Conservation (phyloP, 2,888 invertebrate genomes). For the Dioctria rufipes region DNA sequence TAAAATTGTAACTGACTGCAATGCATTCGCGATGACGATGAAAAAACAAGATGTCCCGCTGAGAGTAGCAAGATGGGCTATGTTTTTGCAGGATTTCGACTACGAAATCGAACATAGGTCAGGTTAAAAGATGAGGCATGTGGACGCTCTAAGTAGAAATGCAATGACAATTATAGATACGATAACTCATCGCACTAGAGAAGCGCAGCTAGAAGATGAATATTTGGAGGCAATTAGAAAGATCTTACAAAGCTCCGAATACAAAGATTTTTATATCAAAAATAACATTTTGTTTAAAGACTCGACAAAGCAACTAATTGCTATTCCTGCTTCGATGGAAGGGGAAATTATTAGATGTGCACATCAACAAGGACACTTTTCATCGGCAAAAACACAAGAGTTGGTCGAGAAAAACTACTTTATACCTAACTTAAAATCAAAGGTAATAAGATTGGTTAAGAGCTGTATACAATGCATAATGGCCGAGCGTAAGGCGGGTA, state of each 20-base stretch:
- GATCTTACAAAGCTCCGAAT: slow-evolving; percentile 16
- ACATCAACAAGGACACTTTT: slow-evolving; percentile 50
- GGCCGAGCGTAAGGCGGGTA: slow-evolving; percentile 24
- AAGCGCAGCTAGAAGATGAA: slow-evolving; percentile 12
- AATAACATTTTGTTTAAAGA: neutral
- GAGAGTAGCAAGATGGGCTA: slow-evolving; percentile 17
- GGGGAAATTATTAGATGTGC: slow-evolving; percentile 31
- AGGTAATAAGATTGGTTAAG: neutral
- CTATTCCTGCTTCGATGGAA: slow-evolving; percentile 43
- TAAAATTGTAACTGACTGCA: too few species aligned
- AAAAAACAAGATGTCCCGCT: slow-evolving; percentile 19
- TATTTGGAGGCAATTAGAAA: slow-evolving; percentile 12
- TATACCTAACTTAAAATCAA: slow-evolving; percentile 18
- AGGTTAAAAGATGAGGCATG: slow-evolving; percentile 30
- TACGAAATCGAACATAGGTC: slow-evolving; percentile 36
- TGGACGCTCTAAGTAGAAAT: slow-evolving; percentile 48
- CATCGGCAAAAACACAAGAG: slow-evolving; percentile 14
- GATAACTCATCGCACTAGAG: slow-evolving; percentile 30
- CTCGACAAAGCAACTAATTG: slow-evolving; percentile 20
- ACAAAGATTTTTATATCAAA: slow-evolving; percentile 22
- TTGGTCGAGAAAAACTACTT: slow-evolving; percentile 11
- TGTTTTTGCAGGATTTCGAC: neutral
- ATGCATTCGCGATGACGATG: too few species aligned
- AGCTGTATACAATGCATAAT: slow-evolving; percentile 12
- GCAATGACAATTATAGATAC: slow-evolving; percentile 27